Conservation (phyloP, 2,797 vertebrate genomes). For the Bucorvus abyssinicus region DNA sequence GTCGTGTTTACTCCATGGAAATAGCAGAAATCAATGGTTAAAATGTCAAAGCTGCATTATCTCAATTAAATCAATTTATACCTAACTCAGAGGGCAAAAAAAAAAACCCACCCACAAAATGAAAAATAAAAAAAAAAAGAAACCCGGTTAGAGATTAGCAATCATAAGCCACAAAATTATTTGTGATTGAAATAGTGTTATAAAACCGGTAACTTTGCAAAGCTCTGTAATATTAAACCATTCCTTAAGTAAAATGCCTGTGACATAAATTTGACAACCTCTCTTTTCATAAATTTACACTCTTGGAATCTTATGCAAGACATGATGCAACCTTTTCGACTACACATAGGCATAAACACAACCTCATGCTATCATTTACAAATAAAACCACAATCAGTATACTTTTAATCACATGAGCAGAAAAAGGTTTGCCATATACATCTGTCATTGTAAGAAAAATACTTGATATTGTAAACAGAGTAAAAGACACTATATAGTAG, state of each 20-base stretch:
- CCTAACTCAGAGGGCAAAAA: not conserved
- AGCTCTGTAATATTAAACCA: conserved; percentile 66
- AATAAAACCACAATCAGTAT: conserved; percentile 61
- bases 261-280: conserved; percentile 71
- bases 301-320: conserved; percentile 55
- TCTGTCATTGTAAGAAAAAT: conserved; percentile 74
- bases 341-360: conserved; percentile 46
- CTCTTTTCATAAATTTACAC: conserved; percentile 68
- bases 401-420: conserved; percentile 70
- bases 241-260: conserved; percentile 69
- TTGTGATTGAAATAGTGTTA: conserved; percentile 74
- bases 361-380: conserved; percentile 68
- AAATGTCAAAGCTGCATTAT: conserved; percentile 66
- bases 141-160: conserved; percentile 35
- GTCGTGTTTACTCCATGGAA: conserved; percentile 65
- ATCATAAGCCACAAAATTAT: conserved; percentile 70
- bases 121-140: not conserved
- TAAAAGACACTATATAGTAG: conserved; percentile 78
- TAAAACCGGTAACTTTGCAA: conserved; percentile 66
- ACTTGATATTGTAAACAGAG: conserved; percentile 75
- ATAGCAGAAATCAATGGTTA: conserved; percentile 68
- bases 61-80: conserved; percentile 57
- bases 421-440: conserved; percentile 68
- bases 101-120: not conserved
- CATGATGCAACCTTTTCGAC: conserved; percentile 59